A percentile compares a stretch with the other conserved stretches of the same genome.
Evolutionary conservation across 2,888 invertebrate genomes (phyloP).

Genomic region (Tigriopus californicus): DNA sequence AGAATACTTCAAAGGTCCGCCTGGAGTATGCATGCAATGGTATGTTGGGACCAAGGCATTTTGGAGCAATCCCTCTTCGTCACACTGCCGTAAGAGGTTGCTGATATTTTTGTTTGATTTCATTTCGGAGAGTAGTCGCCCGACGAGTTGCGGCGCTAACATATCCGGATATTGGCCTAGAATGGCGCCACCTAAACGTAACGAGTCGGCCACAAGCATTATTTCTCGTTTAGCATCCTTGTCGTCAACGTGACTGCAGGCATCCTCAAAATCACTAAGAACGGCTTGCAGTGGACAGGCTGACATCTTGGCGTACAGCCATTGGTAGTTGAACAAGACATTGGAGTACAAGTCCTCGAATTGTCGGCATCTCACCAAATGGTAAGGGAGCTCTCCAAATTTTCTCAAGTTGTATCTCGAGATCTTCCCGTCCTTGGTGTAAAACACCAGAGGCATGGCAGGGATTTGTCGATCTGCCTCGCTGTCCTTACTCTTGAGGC

Average conservation of each 20-base stretch:
- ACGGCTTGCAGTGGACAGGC: slow-evolving; percentile 89
- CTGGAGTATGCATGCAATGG: slow-evolving; percentile 94
- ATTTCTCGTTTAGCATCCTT: slow-evolving; percentile 43
- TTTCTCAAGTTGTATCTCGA: slow-evolving; percentile 38
- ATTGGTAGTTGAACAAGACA: slow-evolving; percentile 90
- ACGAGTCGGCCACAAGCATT: slow-evolving; percentile 76
- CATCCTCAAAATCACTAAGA: slow-evolving; percentile 86
- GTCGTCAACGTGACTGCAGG: slow-evolving; percentile 41
- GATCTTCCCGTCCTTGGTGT: slow-evolving; percentile 68
- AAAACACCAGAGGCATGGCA: slow-evolving; percentile 73
- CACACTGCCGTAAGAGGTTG: slow-evolving; percentile 72
- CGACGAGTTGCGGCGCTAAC: slow-evolving; percentile 83
- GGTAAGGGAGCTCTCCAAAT: slow-evolving; percentile 89
- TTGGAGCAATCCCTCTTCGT: slow-evolving; percentile 64
- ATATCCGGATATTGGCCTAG: slow-evolving; percentile 78
- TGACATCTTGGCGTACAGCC: slow-evolving; percentile 85
- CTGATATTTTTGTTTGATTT: slow-evolving; percentile 60
- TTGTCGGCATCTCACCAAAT: slow-evolving; percentile 72
- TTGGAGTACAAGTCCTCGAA: slow-evolving; percentile 74
- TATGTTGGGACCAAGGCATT: slow-evolving; percentile 80
- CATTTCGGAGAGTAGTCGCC: slow-evolving; percentile 76
- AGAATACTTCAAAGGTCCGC: slow-evolving; percentile 93
- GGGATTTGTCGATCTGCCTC: slow-evolving; percentile 88
- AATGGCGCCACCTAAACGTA: slow-evolving; percentile 83
- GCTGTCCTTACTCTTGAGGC: slow-evolving; percentile 67